Conservation (phyloP, 2,797 vertebrate genomes). For the Salmo trutta region DNA sequence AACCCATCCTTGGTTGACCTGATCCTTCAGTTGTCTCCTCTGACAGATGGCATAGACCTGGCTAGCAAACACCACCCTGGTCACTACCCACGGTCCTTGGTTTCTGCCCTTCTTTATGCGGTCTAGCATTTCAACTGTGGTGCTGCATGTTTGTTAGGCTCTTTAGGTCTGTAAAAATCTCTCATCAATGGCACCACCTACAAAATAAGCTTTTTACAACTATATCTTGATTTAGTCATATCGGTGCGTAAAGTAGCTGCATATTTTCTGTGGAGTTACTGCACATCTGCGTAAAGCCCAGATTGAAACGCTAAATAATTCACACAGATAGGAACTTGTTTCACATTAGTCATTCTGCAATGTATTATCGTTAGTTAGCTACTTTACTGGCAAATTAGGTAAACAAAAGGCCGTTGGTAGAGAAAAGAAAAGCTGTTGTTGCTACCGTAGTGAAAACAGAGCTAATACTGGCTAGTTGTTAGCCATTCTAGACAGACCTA, state of each 20-base stretch:
- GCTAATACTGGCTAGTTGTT: background rate
- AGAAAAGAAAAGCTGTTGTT: background rate
- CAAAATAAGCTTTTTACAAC: background rate
- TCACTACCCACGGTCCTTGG: background rate
- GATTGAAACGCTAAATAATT: background rate
- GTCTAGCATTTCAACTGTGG: background rate
- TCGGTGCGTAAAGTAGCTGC: background rate
- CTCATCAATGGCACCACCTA: background rate
- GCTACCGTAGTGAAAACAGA: background rate
- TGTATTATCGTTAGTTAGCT: conserved; percentile 59
- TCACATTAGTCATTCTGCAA: background rate
- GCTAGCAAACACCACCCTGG: background rate
- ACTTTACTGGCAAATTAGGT: background rate
- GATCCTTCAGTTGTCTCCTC: background rate
- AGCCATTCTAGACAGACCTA: background rate
- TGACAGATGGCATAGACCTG: background rate
- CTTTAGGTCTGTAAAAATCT: background rate
- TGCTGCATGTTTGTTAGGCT: background rate
- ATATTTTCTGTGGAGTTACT: background rate
- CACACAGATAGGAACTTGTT: no score
- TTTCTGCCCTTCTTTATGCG: background rate
- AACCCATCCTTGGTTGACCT: background rate
- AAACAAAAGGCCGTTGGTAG: background rate
- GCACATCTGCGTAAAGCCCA: conserved; percentile 5
- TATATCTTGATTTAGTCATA: no score